Evolutionary conservation across 2,113 vertebrate genomes (phyloP), one percentile per base, ranked within the genome.

Genomic region (Raja brachyura): DNA sequence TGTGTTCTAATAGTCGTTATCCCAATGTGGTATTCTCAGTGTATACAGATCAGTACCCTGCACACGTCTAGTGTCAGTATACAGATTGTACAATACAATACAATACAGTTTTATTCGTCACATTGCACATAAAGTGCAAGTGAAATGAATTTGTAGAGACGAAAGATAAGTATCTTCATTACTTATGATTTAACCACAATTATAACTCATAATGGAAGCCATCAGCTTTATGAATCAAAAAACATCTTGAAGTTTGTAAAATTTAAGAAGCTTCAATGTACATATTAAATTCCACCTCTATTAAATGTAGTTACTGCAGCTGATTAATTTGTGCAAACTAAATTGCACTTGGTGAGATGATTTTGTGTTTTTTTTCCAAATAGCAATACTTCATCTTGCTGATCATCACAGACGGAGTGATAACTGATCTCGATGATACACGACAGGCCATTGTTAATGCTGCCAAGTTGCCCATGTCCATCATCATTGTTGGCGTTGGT

Each of bases 331-430:
- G 70, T 16, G 70, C 18, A 63, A n/a, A n/a, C 61, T 88, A 14
- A 73, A 73, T 74, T 25, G 10, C 90, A 92, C 13, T 31, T 63
- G 10, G n/a, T 79, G 31, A 78, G 22, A 11, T 66, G 14, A 25
- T 73, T 1, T 68, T 18, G 93, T 95, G 0, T 11, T 48, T 48
- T 48, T 48, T 94, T 59, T 93, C 94, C 95, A 25, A 93, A 92
- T 94, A 99, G 99, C 98, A 99, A 98, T 99, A 99, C 94, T 98
- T 95, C 85, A 96, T 99, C 25, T 97, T 99, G 61, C 96, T 99
- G 93, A 99, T 99, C 94, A 98, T 99, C 95, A 99, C 99, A 0
- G 99, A 99, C 75, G 98, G 99, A 0, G 98, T 99, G 94, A 99
- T 99, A 96, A 99, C 98, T n/a, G 99, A 99, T 96, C 97, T 99